phyloP scores from a whole-genome alignment of 2,797 vertebrate species.

The Anomalospiza imberbis region DNA sequence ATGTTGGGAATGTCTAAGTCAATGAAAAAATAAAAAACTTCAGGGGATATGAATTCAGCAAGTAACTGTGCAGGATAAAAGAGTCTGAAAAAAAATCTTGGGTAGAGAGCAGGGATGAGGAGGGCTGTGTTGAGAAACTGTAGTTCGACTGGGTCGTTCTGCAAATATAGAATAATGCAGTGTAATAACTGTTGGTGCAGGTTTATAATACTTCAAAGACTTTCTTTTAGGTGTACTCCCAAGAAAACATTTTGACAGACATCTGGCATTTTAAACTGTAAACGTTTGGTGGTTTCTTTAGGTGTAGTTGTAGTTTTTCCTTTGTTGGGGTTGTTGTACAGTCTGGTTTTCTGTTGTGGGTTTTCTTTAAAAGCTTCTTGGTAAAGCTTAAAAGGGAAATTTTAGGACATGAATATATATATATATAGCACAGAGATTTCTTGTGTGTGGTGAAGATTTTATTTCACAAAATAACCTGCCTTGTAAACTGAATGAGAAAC shows the following conservation, averaged over 20 bases:
- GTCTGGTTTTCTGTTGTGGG: background rate
- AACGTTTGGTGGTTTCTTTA: background rate
- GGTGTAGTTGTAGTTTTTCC: background rate
- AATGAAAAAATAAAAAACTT: background rate
- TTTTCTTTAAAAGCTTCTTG: background rate
- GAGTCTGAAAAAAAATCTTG: background rate
- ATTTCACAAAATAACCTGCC: background rate
- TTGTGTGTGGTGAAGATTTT: background rate
- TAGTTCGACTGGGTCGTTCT: background rate
- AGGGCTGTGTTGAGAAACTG: accelerated
- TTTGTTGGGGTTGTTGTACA: background rate
- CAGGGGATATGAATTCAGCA: background rate
- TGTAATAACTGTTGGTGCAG: background rate
- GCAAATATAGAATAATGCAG: background rate
- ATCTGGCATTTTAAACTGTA: background rate
- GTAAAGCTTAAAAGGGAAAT: background rate
- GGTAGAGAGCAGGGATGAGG: too few relatives aligned
- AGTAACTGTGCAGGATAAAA: background rate
- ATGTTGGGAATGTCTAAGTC: background rate
- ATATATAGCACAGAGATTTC: background rate
- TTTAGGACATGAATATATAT: background rate
- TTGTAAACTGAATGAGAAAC: background rate
- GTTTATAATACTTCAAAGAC: background rate
- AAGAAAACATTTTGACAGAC: background rate
- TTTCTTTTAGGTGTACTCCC: background rate